phyloP scores from a whole-genome alignment of 2,797 vertebrate species.

The Eremophila alpestris region DNA sequence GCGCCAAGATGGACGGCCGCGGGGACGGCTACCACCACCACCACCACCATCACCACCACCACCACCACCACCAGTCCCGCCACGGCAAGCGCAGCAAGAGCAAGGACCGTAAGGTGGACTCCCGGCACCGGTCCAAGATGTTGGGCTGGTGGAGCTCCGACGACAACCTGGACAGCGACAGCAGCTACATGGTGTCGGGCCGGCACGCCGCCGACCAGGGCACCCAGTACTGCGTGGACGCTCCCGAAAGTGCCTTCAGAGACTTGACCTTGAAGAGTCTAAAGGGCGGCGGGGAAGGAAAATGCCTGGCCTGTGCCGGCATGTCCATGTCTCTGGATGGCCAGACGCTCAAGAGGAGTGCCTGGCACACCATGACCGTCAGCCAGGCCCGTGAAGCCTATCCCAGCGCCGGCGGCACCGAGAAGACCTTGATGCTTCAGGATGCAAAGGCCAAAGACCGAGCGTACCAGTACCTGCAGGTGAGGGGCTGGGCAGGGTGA shows the following conservation, averaged over 20 bases:
- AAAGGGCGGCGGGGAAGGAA: constrained; percentile 87
- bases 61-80: constrained; percentile 82
- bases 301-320: constrained; percentile 93
- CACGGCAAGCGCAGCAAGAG: constrained; percentile 84
- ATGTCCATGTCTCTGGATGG: constrained; percentile 92
- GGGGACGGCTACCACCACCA: constrained; percentile 84
- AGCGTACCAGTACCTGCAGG: constrained; percentile 96
- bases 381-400: constrained; percentile 97
- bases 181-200: constrained; percentile 89
- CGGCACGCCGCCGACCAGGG: constrained; percentile 75
- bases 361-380: constrained; percentile 98
- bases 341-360: constrained; percentile 94
- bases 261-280: constrained; percentile 93
- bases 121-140: constrained; percentile 83
- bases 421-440: constrained; percentile 91
- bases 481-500: constrained; percentile 57
- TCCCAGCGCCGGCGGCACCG: constrained; percentile 82
- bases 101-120: constrained; percentile 82
- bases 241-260: constrained; percentile 94
- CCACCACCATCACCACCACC: constrained; percentile 83
- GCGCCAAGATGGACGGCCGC: constrained; percentile 87
- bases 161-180: constrained; percentile 98
- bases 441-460: constrained; percentile 90
- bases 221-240: constrained; percentile 85
- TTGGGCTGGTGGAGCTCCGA: constrained; percentile 99